phyloP scores from a whole-genome alignment of 2,113 vertebrate genomes.

The Greenwoodochromis staneri region DNA sequence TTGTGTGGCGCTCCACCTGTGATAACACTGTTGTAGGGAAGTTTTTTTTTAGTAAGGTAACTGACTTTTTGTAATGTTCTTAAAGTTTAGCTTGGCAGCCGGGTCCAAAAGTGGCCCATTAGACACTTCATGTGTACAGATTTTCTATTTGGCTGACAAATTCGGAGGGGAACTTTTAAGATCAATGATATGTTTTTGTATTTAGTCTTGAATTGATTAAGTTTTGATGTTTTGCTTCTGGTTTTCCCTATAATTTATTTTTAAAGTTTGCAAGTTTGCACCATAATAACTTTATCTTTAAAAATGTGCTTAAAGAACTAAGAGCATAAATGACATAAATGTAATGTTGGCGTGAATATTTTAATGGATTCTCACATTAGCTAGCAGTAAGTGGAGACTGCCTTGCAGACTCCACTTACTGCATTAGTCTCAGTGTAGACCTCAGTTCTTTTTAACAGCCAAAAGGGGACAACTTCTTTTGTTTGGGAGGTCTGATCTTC shows the following conservation, averaged over 20 bases:
- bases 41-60: not conserved
- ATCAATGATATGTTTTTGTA: not conserved
- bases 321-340: not conserved
- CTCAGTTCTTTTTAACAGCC: rapidly evolving
- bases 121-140: not conserved
- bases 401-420: not conserved
- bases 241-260: not conserved
- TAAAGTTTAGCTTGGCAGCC: not conserved
- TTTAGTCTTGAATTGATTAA: not conserved
- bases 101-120: not conserved
- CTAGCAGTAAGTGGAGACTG: not conserved
- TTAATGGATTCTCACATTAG: not conserved
- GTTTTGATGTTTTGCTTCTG: not conserved
- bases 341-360: not conserved
- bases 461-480: not conserved
- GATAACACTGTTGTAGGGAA: not conserved
- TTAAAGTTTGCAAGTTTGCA: not conserved
- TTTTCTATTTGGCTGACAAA: not conserved
- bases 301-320: not conserved
- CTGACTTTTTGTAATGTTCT: not conserved
- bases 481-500: not conserved
- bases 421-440: not conserved
- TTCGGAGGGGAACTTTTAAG: not conserved
- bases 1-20: rapidly evolving
- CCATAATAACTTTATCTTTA: not conserved